Base-by-base conservation (phyloP, 2,888 invertebrate species). In the Troides aeacus region DNA sequence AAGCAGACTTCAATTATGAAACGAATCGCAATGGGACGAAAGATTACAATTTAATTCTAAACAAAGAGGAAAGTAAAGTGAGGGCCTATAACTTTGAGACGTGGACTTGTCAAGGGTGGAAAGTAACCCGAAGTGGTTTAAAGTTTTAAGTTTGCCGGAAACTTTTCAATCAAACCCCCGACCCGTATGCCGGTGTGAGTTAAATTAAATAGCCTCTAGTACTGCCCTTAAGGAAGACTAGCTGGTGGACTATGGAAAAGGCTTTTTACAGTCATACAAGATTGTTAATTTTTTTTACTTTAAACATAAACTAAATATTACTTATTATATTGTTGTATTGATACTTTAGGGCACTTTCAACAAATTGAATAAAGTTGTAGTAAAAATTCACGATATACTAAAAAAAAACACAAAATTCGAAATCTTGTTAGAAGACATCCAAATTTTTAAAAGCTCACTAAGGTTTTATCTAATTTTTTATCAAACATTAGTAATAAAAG, bases 91-190 rank as follows among this genome's bases (percentile, higher is more conserved):
- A 74, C 75, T 72, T 73, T 67, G 64, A 63, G 66, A 62, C 65
- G 72, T 63, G 70, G 73, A 72, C 71, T 73, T 72, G 71, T 75
- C 73, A 75, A 76, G 74, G 74, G 72, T 76, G 74, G 74, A 75
- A 70, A 72, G 73, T 71, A 72, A 60, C 75, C 73, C 73, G 73
- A 73, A 77, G 80, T 74, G 72, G 74, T 77, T 78, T 73, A 78
- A 83, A 83, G 80, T 84, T 81, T 78, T 77, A 79, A 81, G 81
- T 84, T 80, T 39, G 74, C 74, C 76, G 42, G 62, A 72, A 89
- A 90, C 87, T 89, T 90, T 88, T 88, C 89, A 88, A 89, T 88
- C 86, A 83, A 75, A 80, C 88, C 88, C 88, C 81, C 86, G 80
- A 75, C 73, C 77, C 72, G 75, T 75, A 68, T 71, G 67, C 64